These are phyloP conservation scores for Xiphophorus hellerii DNA, from an alignment of 2,113 vertebrate genomes.

Conservation along the genomic window DNA sequence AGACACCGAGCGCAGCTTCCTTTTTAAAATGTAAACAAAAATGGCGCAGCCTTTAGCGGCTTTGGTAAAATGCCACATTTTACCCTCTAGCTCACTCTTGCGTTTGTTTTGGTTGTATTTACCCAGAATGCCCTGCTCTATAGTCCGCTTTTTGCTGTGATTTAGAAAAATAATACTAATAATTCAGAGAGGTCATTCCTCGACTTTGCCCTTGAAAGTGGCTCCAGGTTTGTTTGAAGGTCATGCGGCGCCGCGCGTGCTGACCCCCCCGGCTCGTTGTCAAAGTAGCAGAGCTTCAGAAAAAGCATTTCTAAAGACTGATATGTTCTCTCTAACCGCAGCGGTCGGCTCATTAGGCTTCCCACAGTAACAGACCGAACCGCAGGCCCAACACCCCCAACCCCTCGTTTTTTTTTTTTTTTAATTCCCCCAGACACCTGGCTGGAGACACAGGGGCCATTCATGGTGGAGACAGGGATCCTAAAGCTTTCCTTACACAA, in stretches of 20 bases:
- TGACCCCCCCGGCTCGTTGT: constrained; percentile 11
- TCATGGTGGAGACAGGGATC: constrained; percentile 64
- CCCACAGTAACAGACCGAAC: constrained; percentile 56
- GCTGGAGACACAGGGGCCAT: constrained; percentile 75
- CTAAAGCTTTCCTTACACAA: constrained; percentile 68
- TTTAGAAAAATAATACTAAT: constrained; percentile 58
- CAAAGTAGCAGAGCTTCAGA: constrained; percentile 10
- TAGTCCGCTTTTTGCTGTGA: not conserved
- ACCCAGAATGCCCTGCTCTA: too few species aligned
- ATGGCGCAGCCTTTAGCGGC: too few species aligned
- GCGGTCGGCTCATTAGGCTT: constrained; percentile 61
- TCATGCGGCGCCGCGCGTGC: constrained; percentile 1
- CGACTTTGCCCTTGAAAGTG: constrained; percentile 28
- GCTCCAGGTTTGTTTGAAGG: constrained; percentile 10
- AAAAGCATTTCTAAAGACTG: constrained; percentile 42
- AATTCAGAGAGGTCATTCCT: constrained; percentile 47
- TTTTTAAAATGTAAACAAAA: too few species aligned
- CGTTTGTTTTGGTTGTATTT: too few species aligned
- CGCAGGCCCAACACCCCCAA: constrained; percentile 50
- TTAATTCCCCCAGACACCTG: constrained; percentile 76
- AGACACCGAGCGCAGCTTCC: too few species aligned
- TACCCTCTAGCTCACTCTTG: too few species aligned
- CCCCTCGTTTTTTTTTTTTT: constrained; percentile 60
- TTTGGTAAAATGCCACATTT: too few species aligned
- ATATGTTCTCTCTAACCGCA: constrained; percentile 48